Evolutionary conservation across 2,797 vertebrate genomes (phyloP).

Genomic region (Gastrophryne carolinensis): DNA sequence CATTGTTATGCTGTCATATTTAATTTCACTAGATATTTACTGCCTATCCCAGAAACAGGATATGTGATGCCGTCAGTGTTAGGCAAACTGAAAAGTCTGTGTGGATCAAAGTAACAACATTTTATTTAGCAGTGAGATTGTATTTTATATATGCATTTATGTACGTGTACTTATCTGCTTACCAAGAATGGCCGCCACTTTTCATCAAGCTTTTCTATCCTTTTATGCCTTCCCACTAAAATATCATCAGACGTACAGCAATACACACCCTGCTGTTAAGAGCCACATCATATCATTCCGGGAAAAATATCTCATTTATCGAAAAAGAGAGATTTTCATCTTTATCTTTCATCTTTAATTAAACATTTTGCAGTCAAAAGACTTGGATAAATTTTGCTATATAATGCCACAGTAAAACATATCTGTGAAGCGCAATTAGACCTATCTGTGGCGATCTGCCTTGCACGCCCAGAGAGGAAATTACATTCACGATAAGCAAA

Average conservation of each 20-base stretch:
- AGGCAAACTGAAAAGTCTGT: no score
- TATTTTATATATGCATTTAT: no score
- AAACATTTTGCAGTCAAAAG: conserved; percentile 20
- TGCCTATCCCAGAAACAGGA: no score
- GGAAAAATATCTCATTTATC: conserved; percentile 15
- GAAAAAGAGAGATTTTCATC: conserved; percentile 25
- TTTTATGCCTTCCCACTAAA: neutral
- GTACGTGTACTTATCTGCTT: no score
- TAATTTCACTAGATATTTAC: no score
- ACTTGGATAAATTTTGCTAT: conserved; percentile 9
- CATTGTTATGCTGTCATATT: no score
- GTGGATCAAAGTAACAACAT: no score
- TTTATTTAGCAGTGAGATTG: no score
- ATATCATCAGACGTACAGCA: neutral
- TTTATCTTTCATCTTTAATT: conserved; percentile 40
- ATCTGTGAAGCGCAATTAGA: conserved; percentile 6
- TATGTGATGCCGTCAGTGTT: no score
- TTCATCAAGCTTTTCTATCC: neutral
- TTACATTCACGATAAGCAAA: conserved; percentile 3
- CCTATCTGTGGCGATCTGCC: neutral
- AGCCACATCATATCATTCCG: neutral
- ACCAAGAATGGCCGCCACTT: no score
- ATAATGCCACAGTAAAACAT: conserved; percentile 19
- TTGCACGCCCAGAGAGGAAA: neutral
- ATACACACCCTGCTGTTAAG: neutral